A percentile compares a stretch with the other conserved stretches of the same genome.
These are phyloP conservation scores for Teleogryllus oceanicus DNA, from an alignment of 2,888 invertebrate genomes.

Conservation along the genomic window DNA sequence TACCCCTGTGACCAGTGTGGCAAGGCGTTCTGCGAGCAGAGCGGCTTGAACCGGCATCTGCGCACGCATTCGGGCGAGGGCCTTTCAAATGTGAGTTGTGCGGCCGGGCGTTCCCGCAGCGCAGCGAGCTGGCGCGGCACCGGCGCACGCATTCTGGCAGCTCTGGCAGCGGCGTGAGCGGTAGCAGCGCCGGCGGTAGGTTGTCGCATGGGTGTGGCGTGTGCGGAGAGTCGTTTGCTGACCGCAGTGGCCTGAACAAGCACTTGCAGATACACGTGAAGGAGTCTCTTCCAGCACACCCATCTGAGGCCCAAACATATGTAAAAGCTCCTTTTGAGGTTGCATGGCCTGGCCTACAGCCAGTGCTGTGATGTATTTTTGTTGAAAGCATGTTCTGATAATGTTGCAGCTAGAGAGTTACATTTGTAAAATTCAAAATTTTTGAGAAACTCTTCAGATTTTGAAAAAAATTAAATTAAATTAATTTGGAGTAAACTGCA, in stretches of 20 bases:
- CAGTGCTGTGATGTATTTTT: neutral
- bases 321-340: neutral
- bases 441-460: no score
- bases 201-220: neutral
- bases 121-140: neutral
- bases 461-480: no score
- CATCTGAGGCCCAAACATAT: neutral
- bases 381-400: no score
- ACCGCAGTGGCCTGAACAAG: slow-evolving; percentile 9
- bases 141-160: neutral
- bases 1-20: slow-evolving; percentile 8
- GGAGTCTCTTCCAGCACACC: neutral
- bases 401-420: no score
- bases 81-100: slow-evolving; percentile 1
- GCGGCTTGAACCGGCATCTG: neutral
- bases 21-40: slow-evolving; percentile 10
- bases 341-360: neutral
- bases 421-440: no score
- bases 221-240: neutral
- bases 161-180: neutral
- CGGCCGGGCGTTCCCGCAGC: slow-evolving; percentile 1
- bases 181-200: neutral
- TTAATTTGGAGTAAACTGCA: no score
- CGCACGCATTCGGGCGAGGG: neutral
- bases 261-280: neutral